A percentile compares a stretch with the other conserved stretches of the same genome.
Evolutionary conservation across 2,888 invertebrate species (phyloP).

Genomic region (Acrocera orbiculus): DNA sequence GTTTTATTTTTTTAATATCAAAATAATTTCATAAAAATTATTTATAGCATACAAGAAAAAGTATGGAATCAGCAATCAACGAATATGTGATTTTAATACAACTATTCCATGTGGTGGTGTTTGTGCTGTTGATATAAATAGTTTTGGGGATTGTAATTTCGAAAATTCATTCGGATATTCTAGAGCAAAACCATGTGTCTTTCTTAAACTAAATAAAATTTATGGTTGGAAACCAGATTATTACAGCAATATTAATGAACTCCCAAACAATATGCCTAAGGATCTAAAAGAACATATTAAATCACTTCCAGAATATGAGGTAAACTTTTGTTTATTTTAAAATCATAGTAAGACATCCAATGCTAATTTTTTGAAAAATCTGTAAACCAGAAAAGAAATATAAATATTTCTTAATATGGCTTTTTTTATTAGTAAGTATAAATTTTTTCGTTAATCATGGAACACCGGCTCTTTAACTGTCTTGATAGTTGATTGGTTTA

Average conservation of each 20-base stretch:
- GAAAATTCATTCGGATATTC: constrained; percentile 46
- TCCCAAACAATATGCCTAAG: constrained; percentile 44
- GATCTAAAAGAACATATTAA: constrained; percentile 35
- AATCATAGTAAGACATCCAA: no score
- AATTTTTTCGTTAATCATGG: no score
- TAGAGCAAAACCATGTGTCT: constrained; percentile 60
- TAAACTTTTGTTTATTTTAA: no score
- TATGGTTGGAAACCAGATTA: constrained; percentile 53
- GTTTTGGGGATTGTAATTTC: constrained; percentile 36
- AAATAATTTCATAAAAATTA: neutral
- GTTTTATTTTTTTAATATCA: neutral
- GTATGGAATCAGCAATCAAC: constrained; percentile 34
- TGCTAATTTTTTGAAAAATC: no score
- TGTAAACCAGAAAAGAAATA: no score
- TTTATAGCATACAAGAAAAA: constrained; percentile 29
- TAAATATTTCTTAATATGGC: no score
- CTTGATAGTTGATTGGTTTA: no score
- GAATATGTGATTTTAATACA: constrained; percentile 37
- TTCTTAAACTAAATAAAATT: constrained; percentile 71
- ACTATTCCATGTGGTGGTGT: constrained; percentile 32
- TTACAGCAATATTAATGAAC: constrained; percentile 35
- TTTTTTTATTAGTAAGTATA: no score
- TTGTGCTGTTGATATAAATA: constrained; percentile 33
- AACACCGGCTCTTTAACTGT: no score
- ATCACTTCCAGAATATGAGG: constrained; percentile 18